These are phyloP conservation scores for Agrochola litura DNA, from an alignment of 2,888 invertebrate genomes.

Conservation along the genomic window DNA sequence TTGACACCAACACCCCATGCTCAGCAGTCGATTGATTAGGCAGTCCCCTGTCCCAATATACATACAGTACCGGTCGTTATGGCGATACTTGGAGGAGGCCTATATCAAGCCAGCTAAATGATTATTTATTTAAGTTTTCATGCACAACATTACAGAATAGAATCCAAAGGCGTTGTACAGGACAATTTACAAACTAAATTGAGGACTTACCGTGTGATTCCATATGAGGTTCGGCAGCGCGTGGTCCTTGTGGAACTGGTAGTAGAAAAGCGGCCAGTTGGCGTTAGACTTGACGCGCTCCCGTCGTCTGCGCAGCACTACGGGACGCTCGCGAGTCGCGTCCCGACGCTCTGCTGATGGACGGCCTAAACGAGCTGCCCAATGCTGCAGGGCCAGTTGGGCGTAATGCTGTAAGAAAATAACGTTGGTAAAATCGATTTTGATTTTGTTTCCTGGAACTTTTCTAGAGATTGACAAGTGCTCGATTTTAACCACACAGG, in stretches of 20 bases:
- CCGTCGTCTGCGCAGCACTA: constrained; percentile 97
- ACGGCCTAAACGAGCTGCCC: constrained; percentile 93
- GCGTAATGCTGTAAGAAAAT: constrained; percentile 82
- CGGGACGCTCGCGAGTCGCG: constrained; percentile 94
- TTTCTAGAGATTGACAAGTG: not conserved
- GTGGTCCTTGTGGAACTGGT: constrained; percentile 98
- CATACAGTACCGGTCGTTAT: not conserved
- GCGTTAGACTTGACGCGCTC: constrained; percentile 96
- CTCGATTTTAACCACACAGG: not conserved
- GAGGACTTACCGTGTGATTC: constrained; percentile 96
- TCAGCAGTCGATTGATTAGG: not conserved
- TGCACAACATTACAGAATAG: too few species aligned
- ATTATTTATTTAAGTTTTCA: not conserved
- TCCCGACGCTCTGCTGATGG: constrained; percentile 85
- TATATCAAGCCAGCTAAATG: not conserved
- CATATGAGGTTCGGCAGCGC: constrained; percentile 99
- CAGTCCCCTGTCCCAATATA: not conserved
- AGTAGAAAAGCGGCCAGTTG: constrained; percentile 98
- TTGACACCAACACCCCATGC: not conserved
- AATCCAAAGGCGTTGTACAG: too few species aligned
- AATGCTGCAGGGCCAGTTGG: constrained; percentile 88
- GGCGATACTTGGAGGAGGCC: too few species aligned
- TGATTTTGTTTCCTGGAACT: too few species aligned
- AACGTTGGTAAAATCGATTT: not conserved
- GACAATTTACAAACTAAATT: too few species aligned